A percentile compares a stretch with the other conserved stretches of the same genome.
phyloP scores from a whole-genome alignment of 2,113 vertebrate species.

The Bothrops jararaca region DNA sequence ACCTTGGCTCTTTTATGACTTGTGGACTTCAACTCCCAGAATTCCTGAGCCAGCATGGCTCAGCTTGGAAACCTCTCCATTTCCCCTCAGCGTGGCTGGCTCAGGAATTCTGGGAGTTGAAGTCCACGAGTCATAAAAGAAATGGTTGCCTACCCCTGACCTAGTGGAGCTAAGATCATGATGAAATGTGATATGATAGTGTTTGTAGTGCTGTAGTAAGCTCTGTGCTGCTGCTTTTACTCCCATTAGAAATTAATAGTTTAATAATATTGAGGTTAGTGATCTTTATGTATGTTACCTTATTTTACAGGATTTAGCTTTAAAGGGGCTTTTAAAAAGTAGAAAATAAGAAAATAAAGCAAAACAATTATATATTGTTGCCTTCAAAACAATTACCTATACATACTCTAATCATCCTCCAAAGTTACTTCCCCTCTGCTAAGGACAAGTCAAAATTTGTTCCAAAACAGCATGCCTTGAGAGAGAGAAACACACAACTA shows the following conservation, averaged over 20 bases:
- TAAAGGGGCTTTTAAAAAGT: neutral
- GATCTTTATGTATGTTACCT: neutral
- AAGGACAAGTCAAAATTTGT: neutral
- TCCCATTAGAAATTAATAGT: neutral
- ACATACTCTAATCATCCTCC: neutral
- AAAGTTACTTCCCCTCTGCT: conserved; percentile 10
- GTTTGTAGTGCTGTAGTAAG: neutral
- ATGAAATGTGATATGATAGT: neutral
- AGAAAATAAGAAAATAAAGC: neutral
- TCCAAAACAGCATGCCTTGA: conserved; percentile 12
- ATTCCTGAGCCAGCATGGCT: no score
- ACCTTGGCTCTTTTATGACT: no score
- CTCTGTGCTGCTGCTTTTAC: neutral
- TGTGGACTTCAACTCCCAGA: no score
- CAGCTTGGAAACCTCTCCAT: no score
- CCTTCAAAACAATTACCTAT: neutral
- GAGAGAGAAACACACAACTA: neutral
- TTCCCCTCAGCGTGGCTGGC: no score
- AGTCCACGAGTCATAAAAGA: no score
- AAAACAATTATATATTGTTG: neutral
- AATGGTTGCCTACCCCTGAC: no score
- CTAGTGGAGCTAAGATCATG: neutral
- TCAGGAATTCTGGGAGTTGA: no score
- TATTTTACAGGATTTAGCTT: neutral
- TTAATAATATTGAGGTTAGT: neutral